These are phyloP conservation scores for Darevskia nairensis DNA, from an alignment of 2,797 vertebrate species.

Conservation along the genomic window DNA sequence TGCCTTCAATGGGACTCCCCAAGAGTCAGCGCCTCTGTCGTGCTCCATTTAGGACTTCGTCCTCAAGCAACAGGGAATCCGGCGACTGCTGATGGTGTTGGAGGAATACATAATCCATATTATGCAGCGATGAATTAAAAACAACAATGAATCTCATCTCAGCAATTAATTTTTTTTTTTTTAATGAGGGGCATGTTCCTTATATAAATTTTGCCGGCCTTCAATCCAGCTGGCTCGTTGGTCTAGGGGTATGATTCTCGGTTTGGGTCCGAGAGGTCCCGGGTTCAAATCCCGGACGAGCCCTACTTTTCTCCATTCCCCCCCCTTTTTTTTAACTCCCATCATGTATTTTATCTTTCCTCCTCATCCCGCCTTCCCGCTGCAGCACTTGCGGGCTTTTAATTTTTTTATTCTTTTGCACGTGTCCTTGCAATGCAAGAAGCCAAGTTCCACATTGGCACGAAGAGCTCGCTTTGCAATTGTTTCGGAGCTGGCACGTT, in stretches of 20 bases:
- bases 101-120: no score
- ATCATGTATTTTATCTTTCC: not conserved
- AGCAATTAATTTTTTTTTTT: no score
- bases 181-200: not conserved
- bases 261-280: slow-evolving; percentile 83
- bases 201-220: not conserved
- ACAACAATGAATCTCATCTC: no score
- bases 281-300: slow-evolving; percentile 84
- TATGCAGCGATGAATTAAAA: no score
- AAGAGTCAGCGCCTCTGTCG: not conserved
- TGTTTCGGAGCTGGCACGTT: not conserved
- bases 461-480: not conserved
- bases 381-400: not conserved
- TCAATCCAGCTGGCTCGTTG: slow-evolving; percentile 66
- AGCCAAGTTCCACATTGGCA: not conserved
- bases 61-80: not conserved
- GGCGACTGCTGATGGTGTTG: not conserved
- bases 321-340: no score
- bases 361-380: not conserved
- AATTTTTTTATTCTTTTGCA: no score
- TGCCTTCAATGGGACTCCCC: not conserved
- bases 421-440: no score
- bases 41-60: no score
- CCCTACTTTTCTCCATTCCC: slow-evolving; percentile 44
- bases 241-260: slow-evolving; percentile 84